Percentiles rank a stretch among this genome's conserved stretches.
Evolutionary conservation across 2,888 invertebrate species (phyloP).

Genomic region (Melangyna quadrimaculata): DNA sequence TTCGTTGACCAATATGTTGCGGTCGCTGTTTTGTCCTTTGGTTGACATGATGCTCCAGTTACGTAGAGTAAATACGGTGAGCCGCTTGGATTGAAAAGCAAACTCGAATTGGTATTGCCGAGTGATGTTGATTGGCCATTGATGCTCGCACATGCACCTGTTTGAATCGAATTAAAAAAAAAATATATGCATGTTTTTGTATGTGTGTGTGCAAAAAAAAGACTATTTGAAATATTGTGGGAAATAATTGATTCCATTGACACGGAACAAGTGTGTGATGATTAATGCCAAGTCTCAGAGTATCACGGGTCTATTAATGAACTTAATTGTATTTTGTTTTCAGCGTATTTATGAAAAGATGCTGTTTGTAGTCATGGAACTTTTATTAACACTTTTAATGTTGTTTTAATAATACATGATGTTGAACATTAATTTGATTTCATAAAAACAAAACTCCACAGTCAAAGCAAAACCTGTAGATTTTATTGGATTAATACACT

Average conservation of each 20-base stretch:
- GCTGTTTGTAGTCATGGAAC: no score
- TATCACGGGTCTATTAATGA: not conserved
- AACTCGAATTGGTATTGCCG: conserved; percentile 77
- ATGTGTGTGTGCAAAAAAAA: no score
- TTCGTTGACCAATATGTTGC: conserved; percentile 78
- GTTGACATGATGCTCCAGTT: conserved; percentile 76
- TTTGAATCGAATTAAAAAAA: conserved; percentile 67
- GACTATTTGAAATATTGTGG: not conserved
- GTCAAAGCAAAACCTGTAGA: no score
- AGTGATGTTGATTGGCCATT: conserved; percentile 76
- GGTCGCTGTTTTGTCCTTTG: conserved; percentile 60
- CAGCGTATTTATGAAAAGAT: no score
- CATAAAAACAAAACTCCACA: no score
- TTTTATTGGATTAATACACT: no score
- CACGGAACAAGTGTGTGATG: not conserved
- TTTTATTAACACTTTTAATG: no score
- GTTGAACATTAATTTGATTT: no score
- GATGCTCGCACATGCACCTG: conserved; percentile 78
- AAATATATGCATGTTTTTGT: not conserved
- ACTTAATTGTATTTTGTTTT: no score
- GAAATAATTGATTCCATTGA: not conserved
- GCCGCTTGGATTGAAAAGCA: conserved; percentile 79
- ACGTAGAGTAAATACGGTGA: conserved; percentile 80
- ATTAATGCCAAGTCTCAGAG: not conserved
- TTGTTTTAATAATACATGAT: no score